A percentile compares a stretch with the other conserved stretches of the same genome.
Conservation (phyloP, 1,140 invertebrate genomes). For the Nephila pilipes region DNA sequence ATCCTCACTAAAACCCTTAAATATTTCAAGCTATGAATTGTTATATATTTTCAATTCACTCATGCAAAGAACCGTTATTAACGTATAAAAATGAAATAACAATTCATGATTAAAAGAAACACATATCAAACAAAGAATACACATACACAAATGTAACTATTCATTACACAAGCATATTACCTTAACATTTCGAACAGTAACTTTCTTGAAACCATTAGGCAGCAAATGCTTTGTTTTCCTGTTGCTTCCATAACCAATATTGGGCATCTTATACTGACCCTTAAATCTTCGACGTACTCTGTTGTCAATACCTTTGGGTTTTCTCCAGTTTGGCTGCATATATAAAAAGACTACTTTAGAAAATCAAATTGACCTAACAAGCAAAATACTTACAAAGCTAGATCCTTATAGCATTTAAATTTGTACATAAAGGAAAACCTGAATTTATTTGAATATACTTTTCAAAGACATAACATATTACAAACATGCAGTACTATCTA, state of each 20-base stretch:
- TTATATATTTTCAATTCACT: too few relatives aligned
- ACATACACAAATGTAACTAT: slow-evolving; percentile 37
- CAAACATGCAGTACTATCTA: too few relatives aligned
- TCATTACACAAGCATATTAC: slow-evolving; percentile 82
- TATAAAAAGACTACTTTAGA: neutral
- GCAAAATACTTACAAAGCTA: too few relatives aligned
- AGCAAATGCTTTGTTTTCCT: slow-evolving; percentile 97
- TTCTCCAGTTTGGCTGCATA: slow-evolving; percentile 91
- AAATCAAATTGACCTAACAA: too few relatives aligned
- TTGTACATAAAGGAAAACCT: too few relatives aligned
- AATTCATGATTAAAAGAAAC: neutral
- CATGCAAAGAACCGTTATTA: too few relatives aligned
- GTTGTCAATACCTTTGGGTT: slow-evolving; percentile 99
- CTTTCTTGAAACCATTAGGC: slow-evolving; percentile 98
- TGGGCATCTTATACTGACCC: slow-evolving; percentile 99
- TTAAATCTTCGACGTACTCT: slow-evolving; percentile 98
- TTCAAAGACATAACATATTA: too few relatives aligned
- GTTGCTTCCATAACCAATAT: slow-evolving; percentile 98
- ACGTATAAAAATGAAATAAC: too few relatives aligned
- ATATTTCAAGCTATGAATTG: too few relatives aligned
- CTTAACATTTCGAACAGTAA: slow-evolving; percentile 91
- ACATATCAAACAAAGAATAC: neutral
- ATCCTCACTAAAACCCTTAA: too few relatives aligned
- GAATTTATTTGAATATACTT: too few relatives aligned
- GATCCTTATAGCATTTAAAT: too few relatives aligned